Conservation (phyloP, 2,113 vertebrate genomes). For the Sporophila hypoxantha region DNA sequence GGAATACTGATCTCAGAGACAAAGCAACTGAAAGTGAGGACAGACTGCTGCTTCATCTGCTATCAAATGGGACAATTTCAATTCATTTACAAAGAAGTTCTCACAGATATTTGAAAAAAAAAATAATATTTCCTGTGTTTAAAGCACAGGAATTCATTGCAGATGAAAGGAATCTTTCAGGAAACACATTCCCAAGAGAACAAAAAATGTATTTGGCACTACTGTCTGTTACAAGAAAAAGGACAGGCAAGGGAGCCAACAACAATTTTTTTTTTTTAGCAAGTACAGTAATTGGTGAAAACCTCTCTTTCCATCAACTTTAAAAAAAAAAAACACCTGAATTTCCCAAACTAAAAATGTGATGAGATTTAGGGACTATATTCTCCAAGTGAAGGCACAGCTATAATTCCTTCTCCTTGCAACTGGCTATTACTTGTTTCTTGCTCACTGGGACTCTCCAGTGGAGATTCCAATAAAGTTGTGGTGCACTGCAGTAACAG, state of each 20-base stretch:
- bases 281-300: not conserved
- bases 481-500: not conserved
- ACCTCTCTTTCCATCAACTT: not conserved
- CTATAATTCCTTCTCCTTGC: not conserved
- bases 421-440: not conserved
- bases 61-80: not conserved
- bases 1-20: not conserved
- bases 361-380: not conserved
- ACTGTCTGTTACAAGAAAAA: not conserved
- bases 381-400: not conserved
- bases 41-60: not conserved
- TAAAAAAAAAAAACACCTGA: not conserved
- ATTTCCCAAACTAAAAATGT: not conserved
- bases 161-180: constrained; percentile 6
- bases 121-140: not conserved
- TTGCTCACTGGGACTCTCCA: not conserved
- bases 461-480: not conserved
- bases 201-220: constrained; percentile 11
- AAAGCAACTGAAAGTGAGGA: not conserved
- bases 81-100: not conserved
- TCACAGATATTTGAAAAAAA: not conserved
- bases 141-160: not conserved
- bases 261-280: not conserved
- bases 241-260: not conserved
- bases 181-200: not conserved